phyloP scores from a whole-genome alignment of 2,113 vertebrate genomes.

The Thinocorus orbignyianus region DNA sequence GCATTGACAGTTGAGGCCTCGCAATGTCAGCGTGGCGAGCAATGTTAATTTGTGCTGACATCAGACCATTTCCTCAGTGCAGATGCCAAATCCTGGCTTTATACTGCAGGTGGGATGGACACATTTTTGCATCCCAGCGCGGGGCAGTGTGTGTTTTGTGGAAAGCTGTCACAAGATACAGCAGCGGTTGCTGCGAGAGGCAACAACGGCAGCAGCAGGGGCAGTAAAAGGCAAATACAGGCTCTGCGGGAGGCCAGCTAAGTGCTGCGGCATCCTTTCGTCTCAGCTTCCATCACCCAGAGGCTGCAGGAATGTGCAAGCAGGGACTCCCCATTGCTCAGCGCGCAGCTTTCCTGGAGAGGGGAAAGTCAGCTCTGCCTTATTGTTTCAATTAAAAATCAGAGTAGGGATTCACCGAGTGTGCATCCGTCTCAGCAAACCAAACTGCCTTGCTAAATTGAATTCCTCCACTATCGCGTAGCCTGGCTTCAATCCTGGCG shows the following conservation, averaged over 20 bases:
- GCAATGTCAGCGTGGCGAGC: slow-evolving; percentile 1
- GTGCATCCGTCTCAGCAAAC: background rate
- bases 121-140: background rate
- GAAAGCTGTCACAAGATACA: background rate
- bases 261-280: background rate
- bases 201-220: background rate
- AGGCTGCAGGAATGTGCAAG: background rate
- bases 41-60: slow-evolving; percentile 37
- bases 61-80: rapidly evolving
- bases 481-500: background rate
- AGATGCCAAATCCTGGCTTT: background rate
- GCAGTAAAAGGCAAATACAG: background rate
- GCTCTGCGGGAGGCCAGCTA: background rate
- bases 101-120: background rate
- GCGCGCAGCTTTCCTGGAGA: background rate
- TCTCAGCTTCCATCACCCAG: background rate
- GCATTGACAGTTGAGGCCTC: slow-evolving; percentile 11
- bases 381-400: background rate
- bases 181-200: background rate
- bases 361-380: background rate
- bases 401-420: background rate
- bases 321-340: background rate
- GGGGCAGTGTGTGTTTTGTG: background rate
- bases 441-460: background rate
- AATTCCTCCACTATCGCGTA: background rate